These are phyloP conservation scores for Zingel zingel DNA, from an alignment of 2,113 vertebrate genomes.

Conservation along the genomic window DNA sequence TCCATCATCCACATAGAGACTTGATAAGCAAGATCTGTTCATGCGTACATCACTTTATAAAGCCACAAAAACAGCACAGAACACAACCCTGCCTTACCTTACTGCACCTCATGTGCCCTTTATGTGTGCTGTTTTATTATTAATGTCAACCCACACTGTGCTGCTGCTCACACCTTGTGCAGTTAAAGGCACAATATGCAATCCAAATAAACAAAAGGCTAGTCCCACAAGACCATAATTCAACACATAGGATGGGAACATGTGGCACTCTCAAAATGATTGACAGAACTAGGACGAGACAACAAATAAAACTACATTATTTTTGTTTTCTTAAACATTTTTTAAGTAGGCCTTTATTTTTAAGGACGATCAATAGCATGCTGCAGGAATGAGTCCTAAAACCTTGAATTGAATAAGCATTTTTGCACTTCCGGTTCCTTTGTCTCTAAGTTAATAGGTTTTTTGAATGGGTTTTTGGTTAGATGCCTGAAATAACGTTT, in stretches of 20 bases:
- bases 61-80: not conserved
- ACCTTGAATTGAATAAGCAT: too few relatives aligned
- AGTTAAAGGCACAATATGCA: not conserved
- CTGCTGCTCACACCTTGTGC: not conserved
- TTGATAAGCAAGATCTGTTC: fast-evolving
- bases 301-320: not conserved
- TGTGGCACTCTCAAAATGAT: not conserved
- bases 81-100: not conserved
- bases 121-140: not conserved
- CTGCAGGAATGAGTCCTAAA: too few relatives aligned
- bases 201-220: not conserved
- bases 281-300: not conserved
- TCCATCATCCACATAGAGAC: not conserved
- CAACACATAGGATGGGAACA: not conserved
- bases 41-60: not conserved
- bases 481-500: too few relatives aligned
- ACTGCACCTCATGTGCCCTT: not conserved
- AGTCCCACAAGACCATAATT: not conserved
- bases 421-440: too few relatives aligned
- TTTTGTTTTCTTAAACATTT: too few relatives aligned
- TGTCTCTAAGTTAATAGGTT: too few relatives aligned
- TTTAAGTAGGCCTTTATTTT: too few relatives aligned
- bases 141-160: not conserved
- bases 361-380: too few relatives aligned
- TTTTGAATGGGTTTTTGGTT: too few relatives aligned